A percentile compares a stretch with the other conserved stretches of the same genome.
Conservation (phyloP, 2,113 vertebrate species). For the Cariama cristata region DNA sequence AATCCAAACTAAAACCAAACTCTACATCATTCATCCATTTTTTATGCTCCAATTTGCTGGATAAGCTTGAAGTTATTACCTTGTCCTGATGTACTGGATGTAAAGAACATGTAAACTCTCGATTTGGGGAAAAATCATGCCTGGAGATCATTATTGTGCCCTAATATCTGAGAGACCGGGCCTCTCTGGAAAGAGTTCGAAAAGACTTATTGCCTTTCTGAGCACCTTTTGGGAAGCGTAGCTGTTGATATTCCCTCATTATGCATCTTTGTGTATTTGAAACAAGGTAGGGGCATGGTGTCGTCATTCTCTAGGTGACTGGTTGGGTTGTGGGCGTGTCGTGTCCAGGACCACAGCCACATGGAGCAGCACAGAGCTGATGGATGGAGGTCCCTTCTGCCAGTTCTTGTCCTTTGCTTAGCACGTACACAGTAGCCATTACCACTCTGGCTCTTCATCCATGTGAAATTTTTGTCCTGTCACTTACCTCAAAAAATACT, state of each 20-base stretch:
- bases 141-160: neutral
- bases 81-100: neutral
- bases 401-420: neutral
- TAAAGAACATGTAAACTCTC: neutral
- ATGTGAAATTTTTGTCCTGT: neutral
- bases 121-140: neutral
- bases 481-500: neutral
- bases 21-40: neutral
- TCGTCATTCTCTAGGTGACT: neutral
- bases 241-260: neutral
- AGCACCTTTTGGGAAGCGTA: neutral
- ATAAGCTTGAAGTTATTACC: neutral
- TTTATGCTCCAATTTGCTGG: neutral
- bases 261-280: neutral
- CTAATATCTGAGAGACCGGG: rapidly evolving
- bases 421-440: neutral
- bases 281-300: neutral
- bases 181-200: neutral
- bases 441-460: neutral
- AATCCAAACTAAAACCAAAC: neutral
- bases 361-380: neutral
- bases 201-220: neutral
- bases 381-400: neutral
- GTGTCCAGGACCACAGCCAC: rapidly evolving
- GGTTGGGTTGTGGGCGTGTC: neutral